phyloP scores from a whole-genome alignment of 2,888 invertebrate species.

The Drosophila buzzatii region DNA sequence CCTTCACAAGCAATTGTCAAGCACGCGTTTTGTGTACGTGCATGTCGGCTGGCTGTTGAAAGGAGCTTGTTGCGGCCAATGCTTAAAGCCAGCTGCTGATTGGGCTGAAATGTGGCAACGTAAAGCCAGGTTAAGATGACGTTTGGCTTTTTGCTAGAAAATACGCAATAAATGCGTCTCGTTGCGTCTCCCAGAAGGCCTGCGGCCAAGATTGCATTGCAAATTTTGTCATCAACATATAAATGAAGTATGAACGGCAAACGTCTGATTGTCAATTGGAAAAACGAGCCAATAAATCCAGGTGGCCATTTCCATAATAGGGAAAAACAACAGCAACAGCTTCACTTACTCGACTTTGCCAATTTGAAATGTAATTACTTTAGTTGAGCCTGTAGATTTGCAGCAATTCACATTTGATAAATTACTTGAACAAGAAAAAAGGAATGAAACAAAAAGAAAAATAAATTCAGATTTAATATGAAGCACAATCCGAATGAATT shows the following conservation, averaged over 20 bases:
- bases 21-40: slow-evolving; percentile 28
- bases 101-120: slow-evolving; percentile 13
- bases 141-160: slow-evolving; percentile 2
- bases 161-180: slow-evolving; percentile 32
- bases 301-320: slow-evolving; percentile 8
- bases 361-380: slow-evolving; percentile 73
- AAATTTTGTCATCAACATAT: slow-evolving; percentile 80
- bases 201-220: slow-evolving; percentile 73
- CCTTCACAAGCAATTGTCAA: neutral
- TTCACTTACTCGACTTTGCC: slow-evolving; percentile 19
- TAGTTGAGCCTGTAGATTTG: slow-evolving; percentile 53
- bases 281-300: slow-evolving; percentile 32
- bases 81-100: slow-evolving; percentile 25
- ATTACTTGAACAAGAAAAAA: slow-evolving; percentile 38
- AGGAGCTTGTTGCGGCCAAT: slow-evolving; percentile 1
- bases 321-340: slow-evolving; percentile 11
- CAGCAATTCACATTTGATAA: slow-evolving; percentile 44
- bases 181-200: slow-evolving; percentile 55
- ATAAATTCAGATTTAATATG: slow-evolving; percentile 47
- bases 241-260: slow-evolving; percentile 64
- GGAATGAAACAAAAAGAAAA: neutral
- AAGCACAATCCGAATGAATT: slow-evolving; percentile 38
- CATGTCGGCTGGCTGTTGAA: slow-evolving; percentile 18
- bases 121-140: slow-evolving; percentile 24
- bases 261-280: slow-evolving; percentile 30